Base-by-base conservation (phyloP, 2,113 vertebrate species). In the Amazona vittata region DNA sequence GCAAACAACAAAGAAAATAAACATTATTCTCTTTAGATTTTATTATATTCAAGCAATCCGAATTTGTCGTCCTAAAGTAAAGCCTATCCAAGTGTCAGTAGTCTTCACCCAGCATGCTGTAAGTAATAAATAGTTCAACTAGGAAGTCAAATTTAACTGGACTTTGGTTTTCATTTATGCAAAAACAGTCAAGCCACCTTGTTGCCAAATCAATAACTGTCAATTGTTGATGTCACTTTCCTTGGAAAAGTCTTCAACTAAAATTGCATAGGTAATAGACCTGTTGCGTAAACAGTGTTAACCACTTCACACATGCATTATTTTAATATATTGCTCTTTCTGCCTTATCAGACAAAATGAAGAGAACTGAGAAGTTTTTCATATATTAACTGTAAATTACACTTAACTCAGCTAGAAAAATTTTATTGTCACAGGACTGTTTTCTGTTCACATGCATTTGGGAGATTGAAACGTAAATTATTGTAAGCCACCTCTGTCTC, bases 391-490 rank as follows among this genome's bases (percentile, higher is more conserved):
- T 96, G 64, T 95, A 97, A 98, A 95, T 97, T 95, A 86, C 68
- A 94, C 67, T 95, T 96, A 96, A 55, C 41, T 96, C 65, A 86
- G 63, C 67, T 96, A 97, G 97, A 97, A 97, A 96, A 95, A 96
- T 96, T 44, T 86, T 97, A 96, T 95, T 96, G 85, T 97, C 76
- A 92, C 68, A 41, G 41, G 97, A 88, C 59, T 94, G 47, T 94
- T 96, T 96, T 97, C 64, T 37, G 37, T 37, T 97, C 89, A 90
- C 22, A 89, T 49, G n/a, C 63, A 94, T 96, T 95, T 97, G 67
- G 84, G 78, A 96, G 83, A 97, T 77, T 96, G 69, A 97, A 98
- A 96, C 95, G 53, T 73, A 96, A 97, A 97, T 96, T 95, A 93
- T 89, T 95, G 22, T 91, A 97, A 94, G 55, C 44, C 92, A 83